Evolutionary conservation across 2,888 invertebrate species (phyloP).

Genomic region (Craniophora ligustri): DNA sequence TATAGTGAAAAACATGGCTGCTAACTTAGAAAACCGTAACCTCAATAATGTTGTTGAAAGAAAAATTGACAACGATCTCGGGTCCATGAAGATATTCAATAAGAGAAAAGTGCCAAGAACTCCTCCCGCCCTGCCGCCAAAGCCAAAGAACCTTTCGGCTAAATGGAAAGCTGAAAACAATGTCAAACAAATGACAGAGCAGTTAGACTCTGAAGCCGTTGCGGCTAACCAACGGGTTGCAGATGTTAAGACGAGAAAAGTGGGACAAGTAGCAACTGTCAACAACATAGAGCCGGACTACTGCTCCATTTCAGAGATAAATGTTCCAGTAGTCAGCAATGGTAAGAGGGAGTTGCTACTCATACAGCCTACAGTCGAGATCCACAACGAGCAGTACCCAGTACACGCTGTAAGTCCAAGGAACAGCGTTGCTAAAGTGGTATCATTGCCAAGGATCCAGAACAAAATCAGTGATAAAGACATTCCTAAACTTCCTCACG

Average conservation of each 20-base stretch:
- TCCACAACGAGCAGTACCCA: constrained; percentile 85
- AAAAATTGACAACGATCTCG: constrained; percentile 75
- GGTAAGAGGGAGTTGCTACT: constrained; percentile 86
- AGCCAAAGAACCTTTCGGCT: constrained; percentile 92
- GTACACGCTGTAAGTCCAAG: constrained; percentile 75
- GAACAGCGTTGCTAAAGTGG: constrained; percentile 83
- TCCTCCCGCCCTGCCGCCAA: constrained; percentile 93
- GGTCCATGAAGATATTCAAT: constrained; percentile 84
- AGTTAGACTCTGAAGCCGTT: constrained; percentile 88
- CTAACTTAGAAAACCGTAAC: constrained; percentile 83
- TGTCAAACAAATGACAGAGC: constrained; percentile 79
- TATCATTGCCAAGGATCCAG: constrained; percentile 81
- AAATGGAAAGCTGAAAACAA: constrained; percentile 89
- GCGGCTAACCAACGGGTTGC: constrained; percentile 89
- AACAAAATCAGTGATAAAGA: constrained; percentile 88
- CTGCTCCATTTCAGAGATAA: constrained; percentile 93
- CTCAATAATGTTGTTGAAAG: constrained; percentile 80
- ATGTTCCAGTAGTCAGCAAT: constrained; percentile 90
- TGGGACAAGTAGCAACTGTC: constrained; percentile 84
- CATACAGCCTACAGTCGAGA: constrained; percentile 86
- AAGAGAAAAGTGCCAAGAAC: constrained; percentile 89
- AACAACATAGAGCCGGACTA: constrained; percentile 91
- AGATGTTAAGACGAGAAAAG: constrained; percentile 87
- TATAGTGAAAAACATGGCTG: constrained; percentile 85
- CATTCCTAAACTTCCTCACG: constrained; percentile 92